Percentiles rank a stretch among this genome's conserved stretches.
These are phyloP conservation scores for Corapipo altera DNA, from an alignment of 2,113 vertebrate species.

Conservation along the genomic window DNA sequence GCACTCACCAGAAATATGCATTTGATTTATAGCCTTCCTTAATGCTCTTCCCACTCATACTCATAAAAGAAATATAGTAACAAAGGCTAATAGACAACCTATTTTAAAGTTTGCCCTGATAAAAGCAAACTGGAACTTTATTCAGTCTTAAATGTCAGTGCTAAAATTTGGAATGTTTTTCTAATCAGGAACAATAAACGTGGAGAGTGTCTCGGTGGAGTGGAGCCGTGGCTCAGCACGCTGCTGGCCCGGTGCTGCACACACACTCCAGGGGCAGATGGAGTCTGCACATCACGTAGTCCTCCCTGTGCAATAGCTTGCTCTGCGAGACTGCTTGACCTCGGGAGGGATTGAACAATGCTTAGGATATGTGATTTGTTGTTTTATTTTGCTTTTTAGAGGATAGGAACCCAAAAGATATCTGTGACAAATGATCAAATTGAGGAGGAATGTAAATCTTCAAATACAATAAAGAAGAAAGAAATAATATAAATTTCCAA, in stretches of 20 bases:
- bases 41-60: neutral
- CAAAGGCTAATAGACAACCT: neutral
- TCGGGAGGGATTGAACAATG: neutral
- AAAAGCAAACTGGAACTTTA: slow-evolving; percentile 23
- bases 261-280: neutral
- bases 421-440: neutral
- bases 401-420: neutral
- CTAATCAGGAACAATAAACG: neutral
- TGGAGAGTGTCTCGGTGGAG: neutral
- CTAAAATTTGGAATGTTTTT: slow-evolving; percentile 33
- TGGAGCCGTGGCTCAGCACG: neutral
- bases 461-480: neutral
- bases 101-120: slow-evolving; percentile 39
- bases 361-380: neutral
- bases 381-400: neutral
- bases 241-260: neutral
- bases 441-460: neutral
- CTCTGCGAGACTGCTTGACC: neutral
- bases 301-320: neutral
- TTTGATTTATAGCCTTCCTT: slow-evolving; percentile 18
- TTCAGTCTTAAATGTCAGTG: slow-evolving; percentile 44
- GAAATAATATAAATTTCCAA: neutral
- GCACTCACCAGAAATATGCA: slow-evolving; percentile 25
- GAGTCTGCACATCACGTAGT: neutral
- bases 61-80: neutral